Conservation (phyloP, 2,888 invertebrate genomes). For the Cerastis rubricosa region DNA sequence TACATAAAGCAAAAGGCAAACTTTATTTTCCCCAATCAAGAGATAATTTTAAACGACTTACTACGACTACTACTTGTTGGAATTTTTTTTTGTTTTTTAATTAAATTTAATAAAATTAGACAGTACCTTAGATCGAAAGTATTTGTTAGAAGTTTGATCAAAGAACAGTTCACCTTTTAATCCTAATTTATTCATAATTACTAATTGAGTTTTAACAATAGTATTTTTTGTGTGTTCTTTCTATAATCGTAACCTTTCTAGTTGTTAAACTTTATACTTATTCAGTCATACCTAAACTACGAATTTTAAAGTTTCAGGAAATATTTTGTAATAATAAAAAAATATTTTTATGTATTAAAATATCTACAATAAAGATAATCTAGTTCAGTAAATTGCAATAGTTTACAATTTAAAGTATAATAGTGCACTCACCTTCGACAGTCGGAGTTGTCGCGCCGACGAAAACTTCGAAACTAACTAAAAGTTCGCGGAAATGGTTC, state of each 20-base stretch:
- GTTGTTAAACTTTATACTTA: neutral
- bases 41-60: neutral
- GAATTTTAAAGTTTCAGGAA: neutral
- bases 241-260: neutral
- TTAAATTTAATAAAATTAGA: neutral
- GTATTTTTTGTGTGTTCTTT: neutral
- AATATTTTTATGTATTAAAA: neutral
- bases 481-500: conserved; percentile 76
- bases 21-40: neutral
- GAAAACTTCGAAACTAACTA: conserved; percentile 79
- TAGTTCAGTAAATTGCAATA: conserved; percentile 18
- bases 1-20: neutral
- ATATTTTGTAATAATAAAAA: too few relatives aligned
- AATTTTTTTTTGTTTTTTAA: neutral
- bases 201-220: neutral
- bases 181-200: neutral
- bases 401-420: conserved; percentile 50
- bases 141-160: neutral
- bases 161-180: neutral
- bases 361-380: neutral
- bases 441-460: conserved; percentile 70
- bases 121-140: neutral
- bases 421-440: conserved; percentile 64
- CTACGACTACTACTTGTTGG: too few relatives aligned
- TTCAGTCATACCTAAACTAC: neutral